Base-by-base conservation (phyloP, 2,113 vertebrate species). In the Isurus oxyrinchus region DNA sequence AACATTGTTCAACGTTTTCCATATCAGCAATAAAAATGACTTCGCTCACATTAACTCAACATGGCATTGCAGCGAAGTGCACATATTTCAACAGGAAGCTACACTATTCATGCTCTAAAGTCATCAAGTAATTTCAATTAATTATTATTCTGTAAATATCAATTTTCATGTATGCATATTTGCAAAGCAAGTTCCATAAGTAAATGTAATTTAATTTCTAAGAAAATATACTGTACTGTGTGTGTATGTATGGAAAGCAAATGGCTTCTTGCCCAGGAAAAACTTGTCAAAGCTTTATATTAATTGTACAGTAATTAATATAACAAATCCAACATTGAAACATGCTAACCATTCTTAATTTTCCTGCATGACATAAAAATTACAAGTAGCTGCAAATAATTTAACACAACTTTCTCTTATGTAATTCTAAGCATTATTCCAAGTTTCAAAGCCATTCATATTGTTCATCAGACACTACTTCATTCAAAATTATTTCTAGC, bases 321-420 rank as follows among this genome's bases (percentile, higher is more conserved):
- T 97, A 97, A 98, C 97, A 96, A 49, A 96, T 98, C 98, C 98
- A 98, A 98, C 97, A 76, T 97, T 97, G 98, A 97, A 98, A 98
- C 98, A 98, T 98, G 97, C 98, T 98, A 98, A 98, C 98, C 98
- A 98, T 98, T 98, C 98, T 98, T 98, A 97, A 97, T 97, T 97
- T 97, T 97, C 97, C 96, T 98, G 96, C 96, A 96, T 97, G 97
- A 97, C 97, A 97, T 97, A 97, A 97, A 98, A 98, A 97, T 97
- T 97, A 97, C 97, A 97, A 97, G 97, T 97, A 97, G 97, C 93
- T 94, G 59, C 40, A 67, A 67, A 94, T 67, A 94, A 67, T 10
- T 94, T 63, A 94, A 94, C n/a, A 66, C 5, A 94, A 94, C 61
- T 57, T 59, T 59, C 87, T 13, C 53, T 90, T 35, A 31, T 59